These are phyloP conservation scores for Pachliopta kotzebuea DNA, from an alignment of 2,888 invertebrate species.

Conservation along the genomic window DNA sequence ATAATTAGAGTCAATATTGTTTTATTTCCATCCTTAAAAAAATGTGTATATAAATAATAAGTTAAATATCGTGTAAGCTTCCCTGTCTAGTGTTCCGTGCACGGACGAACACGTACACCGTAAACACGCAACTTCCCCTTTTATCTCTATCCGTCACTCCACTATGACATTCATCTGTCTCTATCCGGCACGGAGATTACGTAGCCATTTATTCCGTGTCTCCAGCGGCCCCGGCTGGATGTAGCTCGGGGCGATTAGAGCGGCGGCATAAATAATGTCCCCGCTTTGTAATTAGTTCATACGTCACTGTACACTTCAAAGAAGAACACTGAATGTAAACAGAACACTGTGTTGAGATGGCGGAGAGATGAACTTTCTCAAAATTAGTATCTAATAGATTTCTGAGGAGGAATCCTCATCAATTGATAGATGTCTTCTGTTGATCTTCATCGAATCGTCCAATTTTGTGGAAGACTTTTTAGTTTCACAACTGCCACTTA, in stretches of 20 bases:
- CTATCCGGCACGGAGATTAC: constrained; percentile 26
- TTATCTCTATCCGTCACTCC: constrained; percentile 29
- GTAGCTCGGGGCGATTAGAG: constrained; percentile 35
- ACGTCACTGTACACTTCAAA: constrained; percentile 38
- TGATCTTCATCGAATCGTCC: no score
- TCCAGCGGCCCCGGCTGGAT: constrained; percentile 32
- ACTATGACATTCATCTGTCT: constrained; percentile 29
- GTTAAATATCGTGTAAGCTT: neutral
- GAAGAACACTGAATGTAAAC: constrained; percentile 28
- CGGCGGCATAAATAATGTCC: constrained; percentile 38
- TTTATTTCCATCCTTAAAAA: no score
- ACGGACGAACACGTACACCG: constrained; percentile 21
- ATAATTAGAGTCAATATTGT: no score
- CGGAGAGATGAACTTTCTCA: no score
- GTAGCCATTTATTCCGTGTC: constrained; percentile 27
- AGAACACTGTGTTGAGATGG: neutral
- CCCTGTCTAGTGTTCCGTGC: constrained; percentile 1
- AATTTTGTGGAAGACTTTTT: no score
- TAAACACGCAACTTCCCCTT: constrained; percentile 19
- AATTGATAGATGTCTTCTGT: no score
- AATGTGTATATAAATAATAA: no score
- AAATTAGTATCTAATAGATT: no score
- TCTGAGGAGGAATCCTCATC: no score
- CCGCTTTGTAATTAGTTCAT: constrained; percentile 39
- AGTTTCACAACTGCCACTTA: no score